Evolutionary conservation across 2,888 invertebrate species (phyloP).

Genomic region (Nematopogon swammerdamellus): DNA sequence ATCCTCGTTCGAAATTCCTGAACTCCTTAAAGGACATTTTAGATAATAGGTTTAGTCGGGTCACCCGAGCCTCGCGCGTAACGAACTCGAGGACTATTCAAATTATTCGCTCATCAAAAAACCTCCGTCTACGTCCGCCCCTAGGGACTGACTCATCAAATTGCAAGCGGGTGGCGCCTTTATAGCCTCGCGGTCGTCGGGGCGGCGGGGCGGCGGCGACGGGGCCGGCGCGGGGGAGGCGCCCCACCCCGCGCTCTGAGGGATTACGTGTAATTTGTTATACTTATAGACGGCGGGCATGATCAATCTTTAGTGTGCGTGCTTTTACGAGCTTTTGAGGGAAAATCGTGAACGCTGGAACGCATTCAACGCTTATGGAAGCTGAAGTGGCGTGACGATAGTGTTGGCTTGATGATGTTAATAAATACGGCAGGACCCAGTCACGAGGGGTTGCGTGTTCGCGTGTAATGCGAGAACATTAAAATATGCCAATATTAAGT

Average conservation of each 20-base stretch:
- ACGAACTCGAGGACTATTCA: neutral
- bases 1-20: neutral
- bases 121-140: neutral
- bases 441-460: no score
- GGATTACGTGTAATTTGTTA: neutral
- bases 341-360: no score
- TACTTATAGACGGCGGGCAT: neutral
- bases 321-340: neutral
- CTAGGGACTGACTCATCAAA: neutral
- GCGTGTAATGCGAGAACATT: no score
- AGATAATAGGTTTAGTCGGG: neutral
- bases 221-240: no score
- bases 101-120: neutral
- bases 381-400: no score
- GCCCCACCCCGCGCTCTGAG: neutral
- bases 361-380: no score
- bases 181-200: neutral
- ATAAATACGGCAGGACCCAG: no score
- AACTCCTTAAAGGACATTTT: neutral
- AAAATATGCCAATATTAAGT: no score
- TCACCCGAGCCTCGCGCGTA: neutral
- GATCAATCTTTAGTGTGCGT: neutral
- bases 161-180: neutral
- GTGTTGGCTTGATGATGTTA: no score
- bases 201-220: neutral